A percentile compares a stretch with the other conserved stretches of the same genome.
Conservation (phyloP, 2,888 invertebrate genomes). For the Chironomus tentans region DNA sequence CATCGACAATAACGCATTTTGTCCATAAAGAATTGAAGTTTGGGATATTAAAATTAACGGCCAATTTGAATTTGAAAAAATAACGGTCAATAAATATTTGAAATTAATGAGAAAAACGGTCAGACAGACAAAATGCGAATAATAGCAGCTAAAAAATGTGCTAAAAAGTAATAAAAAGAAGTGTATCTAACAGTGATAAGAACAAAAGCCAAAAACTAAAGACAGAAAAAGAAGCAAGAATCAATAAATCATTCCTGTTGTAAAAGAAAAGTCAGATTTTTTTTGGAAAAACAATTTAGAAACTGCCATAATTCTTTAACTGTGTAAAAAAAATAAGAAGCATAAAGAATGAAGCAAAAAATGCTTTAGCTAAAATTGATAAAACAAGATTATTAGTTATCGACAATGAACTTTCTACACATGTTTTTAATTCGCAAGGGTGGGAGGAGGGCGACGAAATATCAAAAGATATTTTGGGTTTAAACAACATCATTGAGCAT, state of each 20-base stretch:
- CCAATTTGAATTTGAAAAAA: not conserved
- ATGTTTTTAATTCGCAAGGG: conserved; percentile 23
- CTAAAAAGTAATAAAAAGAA: too few relatives aligned
- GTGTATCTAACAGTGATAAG: not conserved
- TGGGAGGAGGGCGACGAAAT: conserved; percentile 11
- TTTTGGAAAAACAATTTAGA: conserved; percentile 17
- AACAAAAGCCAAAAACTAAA: not conserved
- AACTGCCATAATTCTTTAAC: conserved; percentile 25
- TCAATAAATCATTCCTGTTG: conserved; percentile 23
- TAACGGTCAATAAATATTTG: too few relatives aligned
- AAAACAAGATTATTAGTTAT: conserved; percentile 21
- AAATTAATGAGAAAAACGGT: too few relatives aligned
- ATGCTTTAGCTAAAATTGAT: conserved; percentile 21
- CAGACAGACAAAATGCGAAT: too few relatives aligned
- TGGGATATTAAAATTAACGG: too few relatives aligned
- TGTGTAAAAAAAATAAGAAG: not conserved
- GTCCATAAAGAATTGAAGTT: too few relatives aligned
- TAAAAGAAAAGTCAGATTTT: not conserved
- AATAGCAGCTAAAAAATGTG: too few relatives aligned
- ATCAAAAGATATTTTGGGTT: not conserved
- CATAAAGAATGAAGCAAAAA: not conserved
- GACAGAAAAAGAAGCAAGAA: conserved; percentile 6
- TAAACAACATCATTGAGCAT: not conserved
- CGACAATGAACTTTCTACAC: conserved; percentile 18
- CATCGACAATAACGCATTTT: too few relatives aligned